Evolutionary conservation across 2,113 vertebrate species (phyloP).

Genomic region (Melierax canorus): DNA sequence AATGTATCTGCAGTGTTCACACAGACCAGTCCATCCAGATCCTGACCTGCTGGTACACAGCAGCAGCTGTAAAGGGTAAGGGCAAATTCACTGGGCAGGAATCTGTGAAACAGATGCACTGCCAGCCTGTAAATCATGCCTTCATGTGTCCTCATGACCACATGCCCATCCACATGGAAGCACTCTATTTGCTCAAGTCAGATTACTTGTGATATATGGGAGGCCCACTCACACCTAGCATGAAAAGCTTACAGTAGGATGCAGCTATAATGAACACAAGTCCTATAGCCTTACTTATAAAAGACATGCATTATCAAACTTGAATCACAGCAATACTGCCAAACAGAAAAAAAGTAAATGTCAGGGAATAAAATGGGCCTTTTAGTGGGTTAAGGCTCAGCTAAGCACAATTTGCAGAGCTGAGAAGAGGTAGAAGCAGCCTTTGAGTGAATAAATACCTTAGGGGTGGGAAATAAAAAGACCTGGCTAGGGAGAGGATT

Average conservation of each 20-base stretch:
- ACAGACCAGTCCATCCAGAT: not conserved
- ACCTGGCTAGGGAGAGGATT: not conserved
- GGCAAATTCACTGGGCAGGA: not conserved
- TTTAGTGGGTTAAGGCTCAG: not conserved
- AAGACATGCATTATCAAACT: not conserved
- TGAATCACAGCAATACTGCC: not conserved
- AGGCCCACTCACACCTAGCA: not conserved
- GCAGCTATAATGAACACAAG: not conserved
- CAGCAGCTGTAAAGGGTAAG: not conserved
- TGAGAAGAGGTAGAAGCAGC: not conserved
- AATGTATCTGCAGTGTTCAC: not conserved
- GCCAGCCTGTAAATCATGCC: not conserved
- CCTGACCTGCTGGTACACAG: not conserved
- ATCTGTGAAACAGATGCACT: not conserved
- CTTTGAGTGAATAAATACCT: not conserved
- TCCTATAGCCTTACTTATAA: not conserved
- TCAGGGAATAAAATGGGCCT: not conserved
- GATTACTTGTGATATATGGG: not conserved
- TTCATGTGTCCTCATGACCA: not conserved
- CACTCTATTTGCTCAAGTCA: not conserved
- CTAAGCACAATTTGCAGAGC: not conserved
- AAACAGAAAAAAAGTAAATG: not conserved
- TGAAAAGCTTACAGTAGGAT: not conserved
- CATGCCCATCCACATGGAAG: not conserved
- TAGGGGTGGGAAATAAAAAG: not conserved